Evolutionary conservation across 2,888 invertebrate genomes (phyloP), one percentile per base, ranked within the genome.

Genomic region (Epistrophella euchroma): DNA sequence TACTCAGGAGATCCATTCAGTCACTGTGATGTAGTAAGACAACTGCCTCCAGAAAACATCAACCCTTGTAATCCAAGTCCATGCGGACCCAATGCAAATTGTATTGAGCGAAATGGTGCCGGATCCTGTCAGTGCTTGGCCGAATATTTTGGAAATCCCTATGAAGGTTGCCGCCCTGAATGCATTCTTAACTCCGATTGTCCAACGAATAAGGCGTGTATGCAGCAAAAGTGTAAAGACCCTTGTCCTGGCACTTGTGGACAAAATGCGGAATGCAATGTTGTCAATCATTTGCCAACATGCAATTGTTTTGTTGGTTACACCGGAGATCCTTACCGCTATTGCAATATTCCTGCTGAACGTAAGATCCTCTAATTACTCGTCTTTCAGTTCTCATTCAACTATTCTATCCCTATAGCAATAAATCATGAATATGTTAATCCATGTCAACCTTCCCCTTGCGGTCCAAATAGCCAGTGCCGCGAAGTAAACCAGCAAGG

Each of bases 221-320:
- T 95, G 47, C 94, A 94, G 88, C 95, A 95, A 89, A 96, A 96
- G 92, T 97, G 97, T 90, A 93, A 94, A 89, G 95, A 96, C 91
- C 96, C 96, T 25, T 96, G 96, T 89, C 95, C 95, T 0, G 96
- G 96, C 76, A 95, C 95, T 25, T 97, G 97, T 90, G 96, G 96
- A 45, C 93, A 94, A 88, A 96, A 96, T 90, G 95, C 96, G 6
- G 94, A 95, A 85, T 97, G 97, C 90, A 93, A 94, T 83, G 95
- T 96, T 22, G 93, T 96, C 13, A 95, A 95, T 89, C 97, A 97
- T 91, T 92, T 94, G 64, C 96, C 96, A 2, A 94, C 93, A 75
- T 96, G 96, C 90, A 93, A 93, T 76, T 96, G 96, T 90, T 91
- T 93, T 73, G 89, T 92, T 37, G 95, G 95, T 83, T 95, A 93